A percentile compares a stretch with the other conserved stretches of the same genome.
phyloP scores from a whole-genome alignment of 2,797 vertebrate genomes.

The Pampus argenteus region DNA sequence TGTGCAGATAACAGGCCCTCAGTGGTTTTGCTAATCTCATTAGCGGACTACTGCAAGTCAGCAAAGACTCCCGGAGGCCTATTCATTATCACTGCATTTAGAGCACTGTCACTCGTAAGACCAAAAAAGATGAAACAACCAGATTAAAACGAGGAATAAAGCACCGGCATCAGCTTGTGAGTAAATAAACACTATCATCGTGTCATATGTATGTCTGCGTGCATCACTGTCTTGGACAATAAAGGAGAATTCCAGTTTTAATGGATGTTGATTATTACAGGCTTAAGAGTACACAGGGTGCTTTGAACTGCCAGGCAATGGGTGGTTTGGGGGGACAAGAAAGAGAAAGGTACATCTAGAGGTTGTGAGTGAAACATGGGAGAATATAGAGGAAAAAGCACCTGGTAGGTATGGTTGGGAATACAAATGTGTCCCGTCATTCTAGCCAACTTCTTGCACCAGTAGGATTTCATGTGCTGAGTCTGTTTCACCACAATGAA shows the following conservation, averaged over 20 bases:
- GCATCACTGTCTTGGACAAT: slow-evolving; percentile 18
- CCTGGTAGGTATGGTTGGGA: slow-evolving; percentile 47
- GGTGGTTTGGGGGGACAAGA: slow-evolving; percentile 17
- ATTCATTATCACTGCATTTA: slow-evolving; percentile 73
- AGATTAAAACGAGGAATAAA: slow-evolving; percentile 46
- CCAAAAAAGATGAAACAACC: slow-evolving; percentile 47
- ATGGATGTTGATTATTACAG: slow-evolving; percentile 51
- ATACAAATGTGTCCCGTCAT: slow-evolving; percentile 71
- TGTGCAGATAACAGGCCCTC: slow-evolving; percentile 51
- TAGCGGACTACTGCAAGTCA: slow-evolving; percentile 72
- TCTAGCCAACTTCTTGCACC: slow-evolving; percentile 45
- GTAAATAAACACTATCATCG: slow-evolving; percentile 20
- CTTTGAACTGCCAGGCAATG: slow-evolving; percentile 62
- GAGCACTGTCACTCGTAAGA: slow-evolving; percentile 59
- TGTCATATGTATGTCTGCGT: neutral
- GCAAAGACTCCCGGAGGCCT: slow-evolving; percentile 69
- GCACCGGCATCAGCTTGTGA: neutral
- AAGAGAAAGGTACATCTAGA: slow-evolving; percentile 33
- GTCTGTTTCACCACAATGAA: slow-evolving; percentile 60
- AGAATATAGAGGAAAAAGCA: slow-evolving; percentile 36
- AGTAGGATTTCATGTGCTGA: slow-evolving; percentile 55
- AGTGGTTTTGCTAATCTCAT: slow-evolving; percentile 73
- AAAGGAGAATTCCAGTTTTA: slow-evolving; percentile 43
- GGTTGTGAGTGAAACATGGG: slow-evolving; percentile 42
- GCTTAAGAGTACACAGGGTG: slow-evolving; percentile 54